Evolutionary conservation across 2,113 vertebrate species (phyloP).

Genomic region (Merops nubicus): DNA sequence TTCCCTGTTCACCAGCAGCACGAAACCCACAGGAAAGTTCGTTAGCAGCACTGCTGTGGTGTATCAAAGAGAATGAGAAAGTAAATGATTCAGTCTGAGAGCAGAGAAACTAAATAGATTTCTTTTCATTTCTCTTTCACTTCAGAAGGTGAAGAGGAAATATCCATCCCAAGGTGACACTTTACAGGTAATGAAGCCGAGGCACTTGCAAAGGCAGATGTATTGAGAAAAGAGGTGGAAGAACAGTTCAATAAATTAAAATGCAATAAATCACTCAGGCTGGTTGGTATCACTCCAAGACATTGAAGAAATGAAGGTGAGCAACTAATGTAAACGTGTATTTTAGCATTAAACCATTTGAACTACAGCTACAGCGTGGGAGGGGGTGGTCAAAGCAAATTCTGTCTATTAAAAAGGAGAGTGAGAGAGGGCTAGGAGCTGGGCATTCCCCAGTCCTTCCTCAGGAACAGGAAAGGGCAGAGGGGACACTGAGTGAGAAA

Average conservation of each 20-base stretch:
- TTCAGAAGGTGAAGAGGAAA: slow-evolving; percentile 46
- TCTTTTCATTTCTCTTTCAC: slow-evolving; percentile 5
- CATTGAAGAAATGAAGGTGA: slow-evolving; percentile 18
- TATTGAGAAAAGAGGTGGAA: slow-evolving; percentile 1
- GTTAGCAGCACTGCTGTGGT: neutral
- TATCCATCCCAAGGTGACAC: slow-evolving; percentile 48
- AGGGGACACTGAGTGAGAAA: neutral
- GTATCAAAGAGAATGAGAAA: neutral
- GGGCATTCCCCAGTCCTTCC: neutral
- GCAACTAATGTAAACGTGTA: rapidly evolving
- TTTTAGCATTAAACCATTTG: neutral
- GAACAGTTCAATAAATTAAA: slow-evolving; percentile 56
- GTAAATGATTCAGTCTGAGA: neutral
- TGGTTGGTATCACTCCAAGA: slow-evolving; percentile 28
- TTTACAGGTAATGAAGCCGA: slow-evolving; percentile 27
- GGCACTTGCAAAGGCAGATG: neutral
- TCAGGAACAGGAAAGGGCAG: neutral
- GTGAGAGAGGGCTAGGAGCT: neutral
- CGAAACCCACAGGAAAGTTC: neutral
- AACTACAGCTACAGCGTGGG: neutral
- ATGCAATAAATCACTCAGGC: slow-evolving; percentile 18
- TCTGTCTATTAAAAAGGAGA: neutral
- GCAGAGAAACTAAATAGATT: neutral
- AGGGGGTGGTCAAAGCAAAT: neutral
- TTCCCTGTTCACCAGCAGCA: neutral